Percentiles rank a stretch among this genome's conserved stretches.
phyloP scores from a whole-genome alignment of 2,797 vertebrate genomes.

The Okamejei kenojei region DNA sequence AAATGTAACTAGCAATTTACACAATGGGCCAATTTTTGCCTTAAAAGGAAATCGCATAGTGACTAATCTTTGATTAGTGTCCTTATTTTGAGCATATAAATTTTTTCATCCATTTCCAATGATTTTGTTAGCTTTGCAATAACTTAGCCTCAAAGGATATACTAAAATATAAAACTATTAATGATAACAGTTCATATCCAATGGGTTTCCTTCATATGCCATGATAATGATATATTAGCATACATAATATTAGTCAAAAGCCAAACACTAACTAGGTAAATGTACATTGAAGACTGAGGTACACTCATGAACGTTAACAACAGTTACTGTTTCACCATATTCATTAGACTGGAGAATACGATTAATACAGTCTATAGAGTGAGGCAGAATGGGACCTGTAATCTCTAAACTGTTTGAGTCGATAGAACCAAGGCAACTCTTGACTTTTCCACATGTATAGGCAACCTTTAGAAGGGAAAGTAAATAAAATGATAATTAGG shows the following conservation, averaged over 20 bases:
- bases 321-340: conserved; percentile 26
- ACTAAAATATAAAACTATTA: background rate
- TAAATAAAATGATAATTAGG: no score
- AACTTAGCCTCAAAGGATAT: background rate
- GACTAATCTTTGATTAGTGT: background rate
- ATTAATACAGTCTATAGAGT: conserved; percentile 29
- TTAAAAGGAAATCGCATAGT: background rate
- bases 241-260: no score
- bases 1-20: background rate
- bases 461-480: background rate
- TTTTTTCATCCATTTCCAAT: background rate
- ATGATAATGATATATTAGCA: no score
- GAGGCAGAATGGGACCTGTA: conserved; percentile 39
- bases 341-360: conserved; percentile 25
- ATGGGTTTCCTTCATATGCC: background rate
- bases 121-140: background rate
- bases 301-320: conserved; percentile 35
- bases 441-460: conserved; percentile 27
- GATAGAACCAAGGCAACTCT: conserved; percentile 11
- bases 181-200: background rate
- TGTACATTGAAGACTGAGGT: conserved; percentile 29
- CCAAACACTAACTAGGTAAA: conserved; percentile 16
- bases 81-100: background rate
- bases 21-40: background rate
- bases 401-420: conserved; percentile 38